Evolutionary conservation across 2,797 vertebrate species (phyloP), one percentile per base, ranked within the genome.

Genomic region (Sebastes taczanowskii): DNA sequence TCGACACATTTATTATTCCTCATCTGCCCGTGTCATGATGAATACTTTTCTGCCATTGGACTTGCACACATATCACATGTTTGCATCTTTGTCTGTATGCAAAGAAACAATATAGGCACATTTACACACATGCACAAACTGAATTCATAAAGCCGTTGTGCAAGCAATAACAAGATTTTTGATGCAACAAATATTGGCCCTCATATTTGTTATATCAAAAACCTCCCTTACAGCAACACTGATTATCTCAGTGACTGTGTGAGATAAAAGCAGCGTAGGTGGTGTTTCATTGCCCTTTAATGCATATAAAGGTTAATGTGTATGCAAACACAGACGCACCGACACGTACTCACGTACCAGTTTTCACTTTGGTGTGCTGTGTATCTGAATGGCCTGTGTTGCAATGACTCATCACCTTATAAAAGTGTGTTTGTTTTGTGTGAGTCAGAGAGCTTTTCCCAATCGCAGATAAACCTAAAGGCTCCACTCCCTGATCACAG

Each of bases 361-460:
- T n/a, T 85, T 88, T 87, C 61, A 61, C 83, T 91, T 82, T 70
- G 64, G 69, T 80, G 66, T 55, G 78, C 76, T 74, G 80, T 74
- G 75, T 70, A 76, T 64, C 60, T 83, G 86, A 93, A 88, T 88
- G 88, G 84, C 89, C 88, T 81, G 71, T 80, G 85, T 86, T 86
- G 79, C 78, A 73, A 62, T 95, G 95, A 96, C 80, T 96, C 95
- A 95, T 90, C 88, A 22, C 78, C 79, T 52, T 80, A 81, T 91
- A 90, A 93, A 91, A 75, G 83, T 86, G 77, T 81, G 73, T 90
- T 86, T 82, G 71, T 91, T 77, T 77, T 83, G 86, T 87, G 84
- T 73, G 78, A 93, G 86, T 95, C 94, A 95, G 70, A 82, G 70
- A 88, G 74, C 23, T 82, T 88, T 89, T 90, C 85, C 85, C 86